phyloP scores from a whole-genome alignment of 2,113 vertebrate genomes.

The Rhagologus leucostigma region DNA sequence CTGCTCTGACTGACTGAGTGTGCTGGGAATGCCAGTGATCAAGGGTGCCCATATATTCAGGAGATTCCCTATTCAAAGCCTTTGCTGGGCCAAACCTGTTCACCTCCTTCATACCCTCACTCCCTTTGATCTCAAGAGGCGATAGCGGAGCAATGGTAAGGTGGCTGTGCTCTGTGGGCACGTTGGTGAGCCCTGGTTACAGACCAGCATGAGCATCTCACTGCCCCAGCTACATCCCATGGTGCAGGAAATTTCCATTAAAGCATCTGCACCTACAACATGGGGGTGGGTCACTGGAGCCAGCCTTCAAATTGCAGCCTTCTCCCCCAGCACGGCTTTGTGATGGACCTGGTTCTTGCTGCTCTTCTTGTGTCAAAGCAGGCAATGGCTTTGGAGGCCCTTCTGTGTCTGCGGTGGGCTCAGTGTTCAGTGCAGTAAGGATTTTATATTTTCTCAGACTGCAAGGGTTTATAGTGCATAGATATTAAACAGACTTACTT shows the following conservation, averaged over 20 bases:
- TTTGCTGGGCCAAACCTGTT: background rate
- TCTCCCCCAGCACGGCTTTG: background rate
- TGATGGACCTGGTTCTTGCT: background rate
- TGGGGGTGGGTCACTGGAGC: background rate
- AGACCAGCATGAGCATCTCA: background rate
- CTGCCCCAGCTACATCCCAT: rapidly evolving
- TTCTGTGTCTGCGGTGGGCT: background rate
- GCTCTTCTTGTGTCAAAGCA: background rate
- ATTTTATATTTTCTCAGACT: background rate
- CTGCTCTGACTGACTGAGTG: background rate
- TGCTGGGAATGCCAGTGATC: background rate
- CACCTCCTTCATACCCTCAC: background rate
- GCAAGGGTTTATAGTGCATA: background rate
- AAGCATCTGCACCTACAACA: background rate
- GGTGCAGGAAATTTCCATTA: background rate
- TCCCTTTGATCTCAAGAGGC: background rate
- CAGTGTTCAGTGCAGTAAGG: rapidly evolving
- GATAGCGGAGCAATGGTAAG: rapidly evolving
- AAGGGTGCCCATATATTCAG: background rate
- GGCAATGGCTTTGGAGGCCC: background rate
- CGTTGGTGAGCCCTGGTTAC: rapidly evolving
- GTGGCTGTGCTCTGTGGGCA: background rate
- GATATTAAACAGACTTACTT: background rate
- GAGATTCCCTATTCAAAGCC: background rate
- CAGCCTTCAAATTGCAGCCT: background rate